These are phyloP conservation scores for Amphipoea oculea DNA, from an alignment of 2,888 invertebrate species.

Conservation along the genomic window DNA sequence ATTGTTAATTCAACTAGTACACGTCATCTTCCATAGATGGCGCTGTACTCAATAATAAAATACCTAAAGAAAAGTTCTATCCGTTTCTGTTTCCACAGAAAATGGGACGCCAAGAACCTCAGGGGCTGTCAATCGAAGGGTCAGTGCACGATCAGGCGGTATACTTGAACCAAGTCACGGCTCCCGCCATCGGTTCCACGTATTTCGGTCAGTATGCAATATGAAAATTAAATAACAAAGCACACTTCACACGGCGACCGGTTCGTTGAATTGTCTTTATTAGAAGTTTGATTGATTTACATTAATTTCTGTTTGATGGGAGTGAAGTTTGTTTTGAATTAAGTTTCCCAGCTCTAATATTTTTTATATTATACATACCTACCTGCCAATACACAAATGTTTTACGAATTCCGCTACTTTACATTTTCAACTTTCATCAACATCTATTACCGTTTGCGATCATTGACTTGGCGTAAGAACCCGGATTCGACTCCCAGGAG, in stretches of 20 bases:
- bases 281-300: slow-evolving; percentile 67
- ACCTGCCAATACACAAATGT: too few relatives aligned
- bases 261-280: slow-evolving; percentile 68
- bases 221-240: slow-evolving; percentile 75
- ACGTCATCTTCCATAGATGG: slow-evolving; percentile 69
- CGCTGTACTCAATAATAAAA: slow-evolving; percentile 62
- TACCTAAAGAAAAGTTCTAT: slow-evolving; percentile 25
- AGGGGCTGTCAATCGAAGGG: slow-evolving; percentile 77
- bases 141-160: slow-evolving; percentile 79
- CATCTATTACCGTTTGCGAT: background rate
- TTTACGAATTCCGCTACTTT: background rate
- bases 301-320: slow-evolving; percentile 55
- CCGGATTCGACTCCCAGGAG: slow-evolving; percentile 13
- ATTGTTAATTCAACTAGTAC: slow-evolving; percentile 42
- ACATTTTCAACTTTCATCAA: background rate
- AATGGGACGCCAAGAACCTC: slow-evolving; percentile 86
- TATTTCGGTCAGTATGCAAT: slow-evolving; percentile 88
- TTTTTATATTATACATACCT: background rate
- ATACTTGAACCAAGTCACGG: slow-evolving; percentile 84
- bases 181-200: slow-evolving; percentile 81
- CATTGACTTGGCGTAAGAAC: background rate
- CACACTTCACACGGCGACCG: slow-evolving; percentile 59
- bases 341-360: background rate
- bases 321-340: slow-evolving; percentile 28
- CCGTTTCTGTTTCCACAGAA: slow-evolving; percentile 78